Conservation (phyloP, 2,797 vertebrate species). For the Alosa sapidissima region DNA sequence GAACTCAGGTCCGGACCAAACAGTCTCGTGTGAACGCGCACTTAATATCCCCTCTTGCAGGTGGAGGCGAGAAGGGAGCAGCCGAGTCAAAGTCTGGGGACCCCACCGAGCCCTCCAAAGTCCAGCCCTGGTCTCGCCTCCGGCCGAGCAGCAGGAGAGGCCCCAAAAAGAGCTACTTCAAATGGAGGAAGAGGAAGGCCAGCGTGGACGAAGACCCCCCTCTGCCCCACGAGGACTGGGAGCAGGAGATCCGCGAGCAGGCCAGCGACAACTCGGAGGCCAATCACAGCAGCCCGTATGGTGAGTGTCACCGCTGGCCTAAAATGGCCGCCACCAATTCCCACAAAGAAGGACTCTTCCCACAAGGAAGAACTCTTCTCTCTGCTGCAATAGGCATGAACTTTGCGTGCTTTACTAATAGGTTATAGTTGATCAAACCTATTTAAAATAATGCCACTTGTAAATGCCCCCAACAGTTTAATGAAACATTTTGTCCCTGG, state of each 20-base stretch:
- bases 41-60: not conserved
- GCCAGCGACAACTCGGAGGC: not conserved
- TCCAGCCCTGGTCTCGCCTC: not conserved
- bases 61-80: not conserved
- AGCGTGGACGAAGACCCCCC: constrained; percentile 10
- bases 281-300: constrained; percentile 20
- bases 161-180: constrained; percentile 33
- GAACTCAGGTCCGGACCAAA: too few species aligned
- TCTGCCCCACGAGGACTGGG: constrained; percentile 69
- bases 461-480: not conserved
- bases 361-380: too few species aligned
- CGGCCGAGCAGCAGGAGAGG: not conserved
- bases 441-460: too few species aligned
- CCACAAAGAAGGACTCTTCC: too few species aligned
- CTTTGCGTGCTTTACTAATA: not conserved
- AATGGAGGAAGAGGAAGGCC: not conserved
- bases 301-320: not conserved
- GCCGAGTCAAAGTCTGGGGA: not conserved
- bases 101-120: not conserved
- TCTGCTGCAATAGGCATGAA: too few species aligned
- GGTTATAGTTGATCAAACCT: not conserved
- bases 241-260: constrained; percentile 61
- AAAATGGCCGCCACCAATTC: too few species aligned
- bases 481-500: not conserved
- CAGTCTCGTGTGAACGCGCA: too few species aligned